Percentiles rank a stretch among this genome's conserved stretches.
phyloP scores from a whole-genome alignment of 2,113 vertebrate genomes.

The Laticauda laticaudata region DNA sequence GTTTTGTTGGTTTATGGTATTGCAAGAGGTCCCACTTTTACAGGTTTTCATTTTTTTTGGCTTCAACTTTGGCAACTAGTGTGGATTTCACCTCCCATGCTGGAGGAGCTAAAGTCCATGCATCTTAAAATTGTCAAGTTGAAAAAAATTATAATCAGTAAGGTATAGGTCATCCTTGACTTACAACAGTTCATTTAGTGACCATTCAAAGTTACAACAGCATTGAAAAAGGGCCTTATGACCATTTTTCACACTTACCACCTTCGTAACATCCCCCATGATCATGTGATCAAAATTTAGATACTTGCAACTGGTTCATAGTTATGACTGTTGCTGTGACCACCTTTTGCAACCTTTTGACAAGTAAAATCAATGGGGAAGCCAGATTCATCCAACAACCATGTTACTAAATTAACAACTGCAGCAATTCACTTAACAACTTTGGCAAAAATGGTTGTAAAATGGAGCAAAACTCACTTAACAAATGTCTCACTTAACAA shows the following conservation, averaged over 20 bases:
- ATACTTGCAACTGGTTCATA: not conserved
- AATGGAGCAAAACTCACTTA: not conserved
- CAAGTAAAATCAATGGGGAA: not conserved
- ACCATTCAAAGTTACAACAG: not conserved
- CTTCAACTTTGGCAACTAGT: not conserved
- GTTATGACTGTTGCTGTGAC: not conserved
- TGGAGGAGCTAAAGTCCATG: not conserved
- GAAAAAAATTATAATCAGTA: not conserved
- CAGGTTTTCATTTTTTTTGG: not conserved
- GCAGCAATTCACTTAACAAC: not conserved
- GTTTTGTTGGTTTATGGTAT: not conserved
- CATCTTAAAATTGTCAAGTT: not conserved
- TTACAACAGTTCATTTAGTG: not conserved
- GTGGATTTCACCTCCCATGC: not conserved
- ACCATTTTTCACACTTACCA: not conserved
- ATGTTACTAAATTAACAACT: too few species aligned
- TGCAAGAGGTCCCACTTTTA: not conserved
- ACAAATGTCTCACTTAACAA: not conserved
- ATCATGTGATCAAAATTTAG: not conserved
- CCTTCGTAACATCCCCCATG: not conserved
- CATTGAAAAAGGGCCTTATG: not conserved
- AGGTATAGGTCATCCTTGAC: not conserved
- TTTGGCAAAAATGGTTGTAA: not conserved
- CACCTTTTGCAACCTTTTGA: not conserved
- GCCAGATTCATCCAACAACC: not conserved